phyloP scores from a whole-genome alignment of 2,888 invertebrate genomes.

The Barypeithes pellucidus region DNA sequence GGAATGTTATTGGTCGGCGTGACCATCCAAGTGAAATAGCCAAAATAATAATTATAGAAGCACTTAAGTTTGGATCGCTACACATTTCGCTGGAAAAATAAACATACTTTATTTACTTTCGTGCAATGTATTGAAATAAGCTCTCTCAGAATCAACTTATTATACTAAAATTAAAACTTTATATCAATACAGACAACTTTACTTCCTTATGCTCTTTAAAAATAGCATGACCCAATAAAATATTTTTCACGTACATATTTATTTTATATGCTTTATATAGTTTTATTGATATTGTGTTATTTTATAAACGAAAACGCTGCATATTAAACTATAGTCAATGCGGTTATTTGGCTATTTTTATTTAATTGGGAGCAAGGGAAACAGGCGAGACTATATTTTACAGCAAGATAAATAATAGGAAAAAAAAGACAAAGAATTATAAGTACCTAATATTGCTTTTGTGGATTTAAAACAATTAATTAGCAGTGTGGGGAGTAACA shows the following conservation, averaged over 20 bases:
- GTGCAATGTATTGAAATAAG: neutral
- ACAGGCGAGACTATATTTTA: too few species aligned
- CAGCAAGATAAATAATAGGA: too few species aligned
- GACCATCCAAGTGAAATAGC: too few species aligned
- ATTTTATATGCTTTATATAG: neutral
- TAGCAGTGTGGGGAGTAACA: too few species aligned
- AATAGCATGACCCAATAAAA: conserved; percentile 21
- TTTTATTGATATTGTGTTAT: neutral
- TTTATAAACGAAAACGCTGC: neutral
- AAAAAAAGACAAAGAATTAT: too few species aligned
- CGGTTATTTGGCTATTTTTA: too few species aligned
- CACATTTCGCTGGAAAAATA: neutral
- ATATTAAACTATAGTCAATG: neutral
- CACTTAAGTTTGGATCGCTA: neutral
- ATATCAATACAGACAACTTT: too few species aligned
- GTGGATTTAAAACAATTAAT: too few species aligned
- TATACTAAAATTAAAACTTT: neutral
- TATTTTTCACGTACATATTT: neutral
- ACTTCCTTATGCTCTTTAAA: neutral
- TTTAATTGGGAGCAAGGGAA: too few species aligned
- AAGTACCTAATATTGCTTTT: too few species aligned
- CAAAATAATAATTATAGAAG: neutral
- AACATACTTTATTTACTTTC: neutral
- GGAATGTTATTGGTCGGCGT: too few species aligned
- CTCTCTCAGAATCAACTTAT: neutral